phyloP scores from a whole-genome alignment of 2,888 invertebrate species.

The Eupeodes latifasciatus region DNA sequence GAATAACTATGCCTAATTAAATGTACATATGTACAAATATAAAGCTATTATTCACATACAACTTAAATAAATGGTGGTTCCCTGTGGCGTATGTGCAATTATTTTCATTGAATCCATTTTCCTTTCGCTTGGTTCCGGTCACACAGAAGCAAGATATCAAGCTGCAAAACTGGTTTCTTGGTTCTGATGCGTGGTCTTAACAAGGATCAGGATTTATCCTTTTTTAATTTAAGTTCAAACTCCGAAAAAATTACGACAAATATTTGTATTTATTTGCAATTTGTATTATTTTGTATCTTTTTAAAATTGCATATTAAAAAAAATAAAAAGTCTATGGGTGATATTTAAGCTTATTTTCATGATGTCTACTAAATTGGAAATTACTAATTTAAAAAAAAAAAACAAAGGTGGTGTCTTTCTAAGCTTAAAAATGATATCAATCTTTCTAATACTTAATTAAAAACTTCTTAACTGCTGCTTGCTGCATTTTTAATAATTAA shows the following conservation, averaged over 20 bases:
- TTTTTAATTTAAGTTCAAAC: no score
- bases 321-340: not conserved
- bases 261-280: not conserved
- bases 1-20: no score
- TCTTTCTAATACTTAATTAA: conserved; percentile 18
- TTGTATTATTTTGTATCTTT: not conserved
- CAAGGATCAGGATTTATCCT: no score
- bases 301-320: not conserved
- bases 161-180: no score
- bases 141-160: no score
- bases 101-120: no score
- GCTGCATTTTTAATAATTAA: conserved; percentile 82
- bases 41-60: no score
- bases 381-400: not conserved
- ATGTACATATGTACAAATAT: no score
- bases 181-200: no score
- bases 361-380: not conserved
- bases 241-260: not conserved
- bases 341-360: not conserved
- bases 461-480: not conserved
- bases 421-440: conserved; percentile 5
- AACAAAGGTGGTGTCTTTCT: conserved; percentile 6
- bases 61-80: no score
- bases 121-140: no score
- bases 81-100: no score